Evolutionary conservation across 2,113 vertebrate species (phyloP), one percentile per base, ranked within the genome.

Genomic region (Callocephalon fimbriatum): DNA sequence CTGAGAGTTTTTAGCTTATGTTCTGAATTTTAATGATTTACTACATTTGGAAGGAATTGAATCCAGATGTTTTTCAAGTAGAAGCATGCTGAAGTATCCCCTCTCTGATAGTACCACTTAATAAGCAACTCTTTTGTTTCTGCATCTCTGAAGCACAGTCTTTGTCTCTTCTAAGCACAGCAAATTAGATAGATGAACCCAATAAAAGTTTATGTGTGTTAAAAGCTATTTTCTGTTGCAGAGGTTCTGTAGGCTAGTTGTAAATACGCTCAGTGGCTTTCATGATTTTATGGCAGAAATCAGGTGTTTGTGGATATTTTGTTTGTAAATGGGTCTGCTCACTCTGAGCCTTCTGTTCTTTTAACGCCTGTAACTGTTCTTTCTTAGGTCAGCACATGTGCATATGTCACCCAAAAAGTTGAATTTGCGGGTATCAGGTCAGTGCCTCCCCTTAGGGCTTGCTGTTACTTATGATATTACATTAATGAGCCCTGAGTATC

Each of bases 391-490:
- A 99, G 99, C 98, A 99, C 99, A 0, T 99, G 99, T 95, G 99
- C 99, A 1, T 99, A 99, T 72, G 98, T 99, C 89, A 99, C 99
- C 22, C 99, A 99, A 96, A 99, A 99, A 88, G 99, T 99, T 51
- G 99, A 99, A 96, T 99, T 99, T 98, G 99, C 99, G 15, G 99
- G 99, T 91, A 99, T 99, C 98, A 99, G 99, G 99, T 99, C 82
- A 96, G 95, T 97, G 65, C 27, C 35, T 72, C 48, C 15, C 42
- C 47, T 73, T 25, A 54, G n/a, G 15, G 7, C 19, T 26, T 65
- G 14, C 40, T 75, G 10, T 32, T 87, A 31, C 45, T 73, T 80
- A 18, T 0, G 40, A 37, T 21, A 73, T 66, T 15, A 74, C 42
- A 37, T 75, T 63, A 31, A 6, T 35, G 26, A 56, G 6, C 48